Base-by-base conservation (phyloP, 53 echinoderm and acorn worm species). In the Crossaster papposus region DNA sequence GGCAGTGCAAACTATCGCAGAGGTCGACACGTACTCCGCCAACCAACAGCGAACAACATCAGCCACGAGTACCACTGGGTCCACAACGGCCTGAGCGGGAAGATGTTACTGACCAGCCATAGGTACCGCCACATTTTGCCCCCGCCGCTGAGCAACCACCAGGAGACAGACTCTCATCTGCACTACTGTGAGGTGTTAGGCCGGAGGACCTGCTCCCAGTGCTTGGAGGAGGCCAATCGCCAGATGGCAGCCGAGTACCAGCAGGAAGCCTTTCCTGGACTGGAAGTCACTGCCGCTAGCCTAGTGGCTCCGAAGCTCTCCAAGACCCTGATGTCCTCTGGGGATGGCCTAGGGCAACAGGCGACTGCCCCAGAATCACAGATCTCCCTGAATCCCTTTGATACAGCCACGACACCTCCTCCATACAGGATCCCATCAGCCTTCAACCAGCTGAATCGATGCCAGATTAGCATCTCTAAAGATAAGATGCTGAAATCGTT, bases 111-210 rank as follows among this genome's bases (percentile, higher is more conserved):
- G 20, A 92, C 88, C 20, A 96, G 84, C 38, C 92, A 92, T 76
- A 87, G 88, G 77, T 96, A 95, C 78, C 83, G 90, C 14, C 91
- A 96, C 36, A 85, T 91, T 20, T 78, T 95, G 14, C 91, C 88
- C 30, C 79, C 90, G 2, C 55, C 71, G 6, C 79, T 58, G 1
- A 90, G 82, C 78, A 90, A 92, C 64, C 93, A 77, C 37, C 81
- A 81, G 54, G 91, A 92, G 0, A 34, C 79, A 4, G 75, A 38
- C 30, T 33, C 88, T 12, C 86, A 92, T 65, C 88, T 92, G n/a
- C 96, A 96, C 64, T 96, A 93, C 78, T 96, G 96, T 78, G 96
- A 96, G 83, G 92, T 96, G 35, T 85, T 96, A 6, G 96, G 96
- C 14, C 93, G 92, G 72, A 80, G 88, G 51, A 91, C 93, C 22